phyloP scores from a whole-genome alignment of 2,888 invertebrate genomes.

The Epicampocera succincta region DNA sequence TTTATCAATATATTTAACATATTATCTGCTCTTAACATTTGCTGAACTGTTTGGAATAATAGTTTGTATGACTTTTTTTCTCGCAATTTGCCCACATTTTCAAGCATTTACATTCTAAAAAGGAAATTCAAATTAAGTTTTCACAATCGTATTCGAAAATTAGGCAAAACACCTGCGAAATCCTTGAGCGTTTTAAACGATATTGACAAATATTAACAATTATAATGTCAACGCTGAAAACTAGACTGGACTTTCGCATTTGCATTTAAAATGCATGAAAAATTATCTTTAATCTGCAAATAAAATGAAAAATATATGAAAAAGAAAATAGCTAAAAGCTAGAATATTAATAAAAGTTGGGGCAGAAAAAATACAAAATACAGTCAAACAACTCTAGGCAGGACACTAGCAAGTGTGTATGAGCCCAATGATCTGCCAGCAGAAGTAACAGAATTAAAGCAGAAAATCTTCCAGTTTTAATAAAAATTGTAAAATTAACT shows the following conservation, averaged over 20 bases:
- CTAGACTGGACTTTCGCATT: constrained; percentile 20
- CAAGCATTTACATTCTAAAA: neutral
- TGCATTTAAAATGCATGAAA: constrained; percentile 47
- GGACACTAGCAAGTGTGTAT: constrained; percentile 1
- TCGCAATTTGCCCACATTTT: neutral
- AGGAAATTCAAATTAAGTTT: constrained; percentile 66
- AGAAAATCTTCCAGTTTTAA: too few relatives aligned
- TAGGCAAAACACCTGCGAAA: constrained; percentile 67
- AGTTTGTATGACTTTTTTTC: neutral
- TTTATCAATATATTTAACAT: too few relatives aligned
- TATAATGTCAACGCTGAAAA: constrained; percentile 69
- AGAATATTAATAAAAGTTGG: constrained; percentile 69
- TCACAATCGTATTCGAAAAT: constrained; percentile 56
- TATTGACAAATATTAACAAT: constrained; percentile 72
- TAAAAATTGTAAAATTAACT: too few relatives aligned
- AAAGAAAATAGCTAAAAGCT: constrained; percentile 48
- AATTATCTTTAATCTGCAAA: constrained; percentile 58
- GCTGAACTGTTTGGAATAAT: neutral
- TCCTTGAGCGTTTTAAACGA: constrained; percentile 63
- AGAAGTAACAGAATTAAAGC: neutral
- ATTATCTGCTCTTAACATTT: too few relatives aligned
- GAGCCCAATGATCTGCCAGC: neutral
- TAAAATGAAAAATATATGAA: constrained; percentile 35
- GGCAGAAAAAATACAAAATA: constrained; percentile 58
- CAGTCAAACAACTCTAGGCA: constrained; percentile 6